Base-by-base conservation (phyloP, 2,888 invertebrate genomes). In the Galeruca laticollis region DNA sequence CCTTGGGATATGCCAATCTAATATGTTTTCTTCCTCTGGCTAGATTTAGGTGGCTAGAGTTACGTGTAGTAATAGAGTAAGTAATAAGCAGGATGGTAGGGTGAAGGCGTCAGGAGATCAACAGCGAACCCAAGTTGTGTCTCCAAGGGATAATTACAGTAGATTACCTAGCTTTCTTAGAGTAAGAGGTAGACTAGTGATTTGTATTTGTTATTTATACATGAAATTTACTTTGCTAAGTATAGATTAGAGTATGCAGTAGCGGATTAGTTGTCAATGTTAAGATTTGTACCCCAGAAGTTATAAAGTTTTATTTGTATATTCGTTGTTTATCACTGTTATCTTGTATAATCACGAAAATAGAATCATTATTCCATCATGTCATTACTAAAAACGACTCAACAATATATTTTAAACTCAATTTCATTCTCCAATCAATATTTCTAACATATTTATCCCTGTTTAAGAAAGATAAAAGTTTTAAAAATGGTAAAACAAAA, bases 141-240 rank as follows among this genome's bases (percentile, higher is more conserved):
- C 77, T 73, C 77, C 64, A 63, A 75, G 74, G 77, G 72, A 73
- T 74, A 77, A 77, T 77, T 75, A 73, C 73, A 56, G 72, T 62
- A 73, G 77, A 77, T 77, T 76, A 77, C 75, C 74, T 73, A 68
- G 73, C 73, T 75, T 69, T 69, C 75, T 72, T 43, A 65, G 56
- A 65, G 57, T 43, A 47, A 47, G 31, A 33, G 56, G 56, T 35
- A 57, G 18, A 33, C 56, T 20, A 18, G 56, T 35, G 35, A 57
- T 57, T 57, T 57, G 31, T 57, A 57, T 57, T 57, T 57, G 31
- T 57, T 57, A 57, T 57, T 57, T 57, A 57, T 57, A 57, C 56
- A 15, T 15, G 56, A n/a, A 35, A 56, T 56, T 56, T 56, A 52
- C 4, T 31, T n/a, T n/a, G n/a, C 13, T 47, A 18, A 15, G 56